A percentile compares a stretch with the other conserved stretches of the same genome.
Conservation (phyloP, 2,888 invertebrate genomes). For the Orgyia antiqua region DNA sequence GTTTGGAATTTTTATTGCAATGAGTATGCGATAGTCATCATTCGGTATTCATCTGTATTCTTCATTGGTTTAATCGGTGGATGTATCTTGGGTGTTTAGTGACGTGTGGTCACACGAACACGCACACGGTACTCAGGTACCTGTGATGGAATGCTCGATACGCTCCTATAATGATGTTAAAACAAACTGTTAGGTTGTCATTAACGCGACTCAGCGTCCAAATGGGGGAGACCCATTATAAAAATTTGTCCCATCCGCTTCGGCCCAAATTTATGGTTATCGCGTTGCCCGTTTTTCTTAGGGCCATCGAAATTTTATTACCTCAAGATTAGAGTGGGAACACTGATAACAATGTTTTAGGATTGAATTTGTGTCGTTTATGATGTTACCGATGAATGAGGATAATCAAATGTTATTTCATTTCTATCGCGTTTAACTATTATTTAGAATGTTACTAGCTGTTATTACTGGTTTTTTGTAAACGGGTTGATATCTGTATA, state of each 20-base stretch:
- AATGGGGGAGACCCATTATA: slow-evolving; percentile 75
- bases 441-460: slow-evolving; percentile 12
- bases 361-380: slow-evolving; percentile 56
- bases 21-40: slow-evolving; percentile 24
- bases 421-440: slow-evolving; percentile 17
- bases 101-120: slow-evolving; percentile 24
- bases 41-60: slow-evolving; percentile 14
- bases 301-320: slow-evolving; percentile 70
- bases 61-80: slow-evolving; percentile 23
- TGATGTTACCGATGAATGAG: slow-evolving; percentile 51
- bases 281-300: slow-evolving; percentile 68
- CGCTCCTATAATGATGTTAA: slow-evolving; percentile 76
- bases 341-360: slow-evolving; percentile 73
- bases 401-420: slow-evolving; percentile 33
- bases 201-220: slow-evolving; percentile 68
- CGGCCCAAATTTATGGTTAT: slow-evolving; percentile 75
- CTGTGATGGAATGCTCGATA: slow-evolving; percentile 73
- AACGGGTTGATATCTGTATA: slow-evolving; percentile 9
- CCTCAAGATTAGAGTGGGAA: slow-evolving; percentile 71
- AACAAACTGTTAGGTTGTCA: slow-evolving; percentile 77
- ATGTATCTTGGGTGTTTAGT: slow-evolving; percentile 37
- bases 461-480: slow-evolving; percentile 15
- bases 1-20: slow-evolving; percentile 19
- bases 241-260: slow-evolving; percentile 78
- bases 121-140: slow-evolving; percentile 45